phyloP scores from a whole-genome alignment of 2,797 vertebrate species.

The Hylomyscus alleni region DNA sequence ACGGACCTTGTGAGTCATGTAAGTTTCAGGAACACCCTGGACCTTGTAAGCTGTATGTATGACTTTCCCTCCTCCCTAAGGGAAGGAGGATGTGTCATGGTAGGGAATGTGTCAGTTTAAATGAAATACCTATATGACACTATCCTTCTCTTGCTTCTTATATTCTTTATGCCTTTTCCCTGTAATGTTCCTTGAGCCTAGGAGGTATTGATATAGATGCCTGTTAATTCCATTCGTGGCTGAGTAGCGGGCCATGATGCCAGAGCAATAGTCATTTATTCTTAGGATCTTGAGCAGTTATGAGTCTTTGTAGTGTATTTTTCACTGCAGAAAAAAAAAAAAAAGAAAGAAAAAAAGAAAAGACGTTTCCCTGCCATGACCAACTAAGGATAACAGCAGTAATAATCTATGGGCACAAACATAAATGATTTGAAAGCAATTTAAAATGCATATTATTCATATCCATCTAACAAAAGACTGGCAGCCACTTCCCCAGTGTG shows the following conservation, averaged over 20 bases:
- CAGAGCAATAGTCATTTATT: not conserved
- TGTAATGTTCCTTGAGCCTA: not conserved
- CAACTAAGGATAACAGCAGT: not conserved
- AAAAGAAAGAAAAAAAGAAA: not conserved
- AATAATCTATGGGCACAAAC: not conserved
- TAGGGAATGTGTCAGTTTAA: not conserved
- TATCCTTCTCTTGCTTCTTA: not conserved
- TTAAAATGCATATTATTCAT: not conserved
- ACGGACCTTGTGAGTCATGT: not conserved
- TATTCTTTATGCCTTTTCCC: not conserved
- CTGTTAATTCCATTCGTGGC: not conserved
- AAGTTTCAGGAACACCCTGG: not conserved
- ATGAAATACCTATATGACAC: not conserved
- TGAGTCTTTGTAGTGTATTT: not conserved
- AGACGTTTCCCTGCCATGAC: not conserved
- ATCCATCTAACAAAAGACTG: not conserved
- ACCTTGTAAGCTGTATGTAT: not conserved
- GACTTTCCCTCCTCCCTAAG: not conserved
- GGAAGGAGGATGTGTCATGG: not conserved
- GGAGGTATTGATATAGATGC: not conserved
- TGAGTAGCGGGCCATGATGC: too few relatives aligned
- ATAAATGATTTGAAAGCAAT: not conserved
- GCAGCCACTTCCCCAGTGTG: not conserved
- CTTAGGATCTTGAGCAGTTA: not conserved
- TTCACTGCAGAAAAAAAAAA: too few relatives aligned